Percentiles rank a stretch among this genome's conserved stretches.
These are phyloP conservation scores for Seira musarum DNA, from an alignment of 2,888 invertebrate species.

Conservation along the genomic window DNA sequence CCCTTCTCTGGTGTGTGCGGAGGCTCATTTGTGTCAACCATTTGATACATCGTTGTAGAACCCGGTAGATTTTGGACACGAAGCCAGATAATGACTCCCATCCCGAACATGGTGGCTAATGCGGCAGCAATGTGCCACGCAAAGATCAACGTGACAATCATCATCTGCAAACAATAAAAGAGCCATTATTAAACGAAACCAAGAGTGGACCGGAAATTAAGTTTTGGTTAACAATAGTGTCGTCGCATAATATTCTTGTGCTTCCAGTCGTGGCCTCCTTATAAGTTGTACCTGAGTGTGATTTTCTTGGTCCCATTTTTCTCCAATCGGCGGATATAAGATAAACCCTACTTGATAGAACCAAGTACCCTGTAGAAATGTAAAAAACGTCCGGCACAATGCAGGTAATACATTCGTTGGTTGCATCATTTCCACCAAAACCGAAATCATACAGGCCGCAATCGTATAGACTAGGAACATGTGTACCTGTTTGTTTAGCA, in stretches of 20 bases:
- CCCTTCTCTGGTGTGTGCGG: constrained; percentile 44
- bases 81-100: constrained; percentile 64
- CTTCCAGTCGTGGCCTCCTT: no score
- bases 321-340: constrained; percentile 73
- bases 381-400: constrained; percentile 72
- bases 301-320: constrained; percentile 72
- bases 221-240: no score
- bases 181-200: neutral
- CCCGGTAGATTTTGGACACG: constrained; percentile 65
- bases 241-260: no score
- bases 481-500: constrained; percentile 71
- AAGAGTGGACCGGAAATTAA: no score
- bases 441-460: constrained; percentile 70
- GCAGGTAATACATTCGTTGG: constrained; percentile 72
- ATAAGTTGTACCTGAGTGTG: constrained; percentile 70
- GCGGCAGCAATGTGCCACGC: constrained; percentile 69
- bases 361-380: constrained; percentile 75
- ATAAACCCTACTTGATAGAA: constrained; percentile 75
- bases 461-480: constrained; percentile 73
- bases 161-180: constrained; percentile 71
- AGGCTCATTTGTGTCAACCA: constrained; percentile 66
- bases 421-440: constrained; percentile 72
- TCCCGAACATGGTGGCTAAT: constrained; percentile 58
- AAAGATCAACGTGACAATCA: constrained; percentile 73
- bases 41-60: constrained; percentile 64